Conservation (phyloP, 2,797 vertebrate species). For the Zalophus californianus region DNA sequence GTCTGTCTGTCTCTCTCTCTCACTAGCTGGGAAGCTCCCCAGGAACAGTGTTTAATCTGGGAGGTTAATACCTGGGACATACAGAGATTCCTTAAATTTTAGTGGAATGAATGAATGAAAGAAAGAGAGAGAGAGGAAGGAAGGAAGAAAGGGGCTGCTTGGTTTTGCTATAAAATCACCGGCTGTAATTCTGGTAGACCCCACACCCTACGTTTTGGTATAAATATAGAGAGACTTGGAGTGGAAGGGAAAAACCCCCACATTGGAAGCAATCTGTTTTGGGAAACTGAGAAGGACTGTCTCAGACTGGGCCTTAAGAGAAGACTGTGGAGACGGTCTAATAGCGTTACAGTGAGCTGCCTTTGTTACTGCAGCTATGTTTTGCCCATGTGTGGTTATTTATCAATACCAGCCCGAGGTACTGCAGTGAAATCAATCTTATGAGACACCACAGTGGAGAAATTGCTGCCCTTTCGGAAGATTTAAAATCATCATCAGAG, state of each 20-base stretch:
- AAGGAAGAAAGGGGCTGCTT: neutral
- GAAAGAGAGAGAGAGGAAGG: neutral
- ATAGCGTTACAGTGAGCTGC: neutral
- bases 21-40: neutral
- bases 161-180: neutral
- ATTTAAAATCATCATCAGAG: neutral
- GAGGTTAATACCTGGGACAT: neutral
- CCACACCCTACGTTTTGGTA: neutral
- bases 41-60: neutral
- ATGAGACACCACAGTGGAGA: neutral
- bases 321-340: neutral
- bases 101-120: neutral
- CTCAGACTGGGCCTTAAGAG: neutral
- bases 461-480: conserved; percentile 24
- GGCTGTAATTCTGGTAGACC: neutral
- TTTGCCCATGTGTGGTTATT: neutral
- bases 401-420: neutral
- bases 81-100: neutral
- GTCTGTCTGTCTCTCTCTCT: neutral
- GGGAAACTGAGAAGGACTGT: neutral
- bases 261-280: neutral
- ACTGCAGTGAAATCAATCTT: neutral
- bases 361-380: neutral
- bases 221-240: neutral
- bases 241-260: neutral